phyloP scores from a whole-genome alignment of 2,113 vertebrate species.

The Peromyscus leucopus region DNA sequence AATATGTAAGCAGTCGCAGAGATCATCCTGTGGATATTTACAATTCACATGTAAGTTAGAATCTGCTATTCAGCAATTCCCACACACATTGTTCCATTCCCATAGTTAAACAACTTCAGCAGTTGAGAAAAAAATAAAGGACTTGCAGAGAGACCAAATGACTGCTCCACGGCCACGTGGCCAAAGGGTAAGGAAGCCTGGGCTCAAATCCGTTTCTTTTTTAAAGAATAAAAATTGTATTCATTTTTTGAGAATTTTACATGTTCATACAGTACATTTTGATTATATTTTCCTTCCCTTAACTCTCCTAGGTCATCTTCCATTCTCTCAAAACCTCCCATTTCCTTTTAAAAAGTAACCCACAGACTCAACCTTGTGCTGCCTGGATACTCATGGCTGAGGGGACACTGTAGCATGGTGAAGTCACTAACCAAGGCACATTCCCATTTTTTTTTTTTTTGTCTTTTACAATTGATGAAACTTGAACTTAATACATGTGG shows the following conservation, averaged over 20 bases:
- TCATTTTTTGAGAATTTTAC: not conserved
- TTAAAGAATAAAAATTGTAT: not conserved
- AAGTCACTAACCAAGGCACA: too few relatives aligned
- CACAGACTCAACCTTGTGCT: not conserved
- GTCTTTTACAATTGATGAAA: constrained; percentile 25
- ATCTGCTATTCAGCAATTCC: constrained; percentile 13
- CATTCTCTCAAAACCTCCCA: not conserved
- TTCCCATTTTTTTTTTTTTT: not conserved
- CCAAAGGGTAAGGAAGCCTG: not conserved
- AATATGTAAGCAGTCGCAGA: too few relatives aligned
- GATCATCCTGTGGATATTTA: constrained; percentile 19
- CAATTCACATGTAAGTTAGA: not conserved
- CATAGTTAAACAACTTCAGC: not conserved
- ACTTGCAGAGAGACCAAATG: not conserved
- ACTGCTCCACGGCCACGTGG: not conserved
- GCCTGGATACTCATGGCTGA: too few relatives aligned
- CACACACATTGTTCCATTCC: not conserved
- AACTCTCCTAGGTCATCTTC: not conserved
- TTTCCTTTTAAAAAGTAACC: not conserved
- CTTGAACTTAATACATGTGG: not conserved
- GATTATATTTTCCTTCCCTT: not conserved
- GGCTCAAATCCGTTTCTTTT: not conserved
- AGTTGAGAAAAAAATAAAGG: not conserved
- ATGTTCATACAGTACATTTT: not conserved
- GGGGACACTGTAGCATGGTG: too few relatives aligned